Conservation (phyloP, 2,888 invertebrate species). For the Amorpha juglandis region DNA sequence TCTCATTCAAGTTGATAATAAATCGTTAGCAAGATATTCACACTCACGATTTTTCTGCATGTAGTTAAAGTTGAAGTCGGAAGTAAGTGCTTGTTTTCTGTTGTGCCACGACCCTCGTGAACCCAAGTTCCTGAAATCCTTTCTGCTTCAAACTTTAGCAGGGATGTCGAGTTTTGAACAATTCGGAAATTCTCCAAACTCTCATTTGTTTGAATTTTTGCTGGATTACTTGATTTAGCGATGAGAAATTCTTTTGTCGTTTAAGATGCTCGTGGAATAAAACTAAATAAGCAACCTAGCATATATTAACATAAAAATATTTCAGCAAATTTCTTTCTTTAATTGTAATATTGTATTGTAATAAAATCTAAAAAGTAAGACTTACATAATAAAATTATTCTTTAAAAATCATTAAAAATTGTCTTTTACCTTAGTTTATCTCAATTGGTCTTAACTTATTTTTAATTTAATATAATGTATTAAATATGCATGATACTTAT, state of each 20-base stretch:
- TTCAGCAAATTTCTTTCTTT: too few relatives aligned
- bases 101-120: neutral
- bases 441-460: too few relatives aligned
- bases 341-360: too few relatives aligned
- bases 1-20: too few relatives aligned
- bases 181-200: constrained; percentile 3
- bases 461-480: too few relatives aligned
- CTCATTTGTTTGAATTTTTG: constrained; percentile 13
- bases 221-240: neutral
- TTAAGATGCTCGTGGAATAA: neutral
- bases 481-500: too few relatives aligned
- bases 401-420: too few relatives aligned
- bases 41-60: neutral
- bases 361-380: too few relatives aligned
- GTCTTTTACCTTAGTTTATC: too few relatives aligned
- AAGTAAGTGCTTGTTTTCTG: neutral
- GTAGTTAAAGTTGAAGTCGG: constrained; percentile 1
- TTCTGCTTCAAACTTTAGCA: constrained; percentile 13
- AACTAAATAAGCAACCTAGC: too few relatives aligned
- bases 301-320: too few relatives aligned
- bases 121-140: constrained; percentile 8
- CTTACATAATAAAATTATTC: too few relatives aligned
- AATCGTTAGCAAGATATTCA: neutral
- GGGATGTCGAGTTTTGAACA: constrained; percentile 1
- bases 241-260: neutral